Base-by-base conservation (phyloP, 2,113 vertebrate species). In the Pteruthius melanotis region DNA sequence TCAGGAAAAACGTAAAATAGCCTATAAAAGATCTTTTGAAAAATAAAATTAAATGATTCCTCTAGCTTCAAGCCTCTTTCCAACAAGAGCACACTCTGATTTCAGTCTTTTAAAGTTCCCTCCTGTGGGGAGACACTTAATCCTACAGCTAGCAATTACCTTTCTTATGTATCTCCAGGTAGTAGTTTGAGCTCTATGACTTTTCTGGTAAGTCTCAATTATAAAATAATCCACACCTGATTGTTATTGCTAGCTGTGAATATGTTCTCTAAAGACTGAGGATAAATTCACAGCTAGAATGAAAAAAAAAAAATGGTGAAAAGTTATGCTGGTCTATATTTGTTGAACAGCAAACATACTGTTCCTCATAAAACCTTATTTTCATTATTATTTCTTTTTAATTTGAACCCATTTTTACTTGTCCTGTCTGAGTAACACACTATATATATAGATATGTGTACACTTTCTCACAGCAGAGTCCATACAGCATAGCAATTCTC, bases 121-220 rank as follows among this genome's bases (percentile, higher is more conserved):
- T 95, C 83, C 83, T 91, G 80, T 31, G 64, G 68, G 50, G 42
- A 94, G 63, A 91, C 72, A 84, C 94, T 97, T 87, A 91, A 93
- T 91, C 91, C 91, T 95, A 91, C 72, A 91, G 83, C 81, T 95
- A 92, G 89, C 72, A 97, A 94, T 97, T 96, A 94, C 72, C 26
- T 89, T 92, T 84, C 72, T 94, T 95, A 94, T 68, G 80, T 49
- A 93, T 81, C 94, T 93, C 86, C 79, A 90, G 93, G 80, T 87
- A 96, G 89, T 70, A 90, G 83, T 94, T 96, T 94, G 84, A 96
- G 83, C 72, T 94, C 89, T 92, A 27, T 87, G 81, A 87, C 77
- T 97, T 97, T 94, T 94, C 83, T 89, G 47, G 40, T 96, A 94
- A 94, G 56, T 74, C 86, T 87, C 93, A 94, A 94, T 94, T 95